Conservation (phyloP, 2,113 vertebrate genomes). For the Ranitomeya imitator region DNA sequence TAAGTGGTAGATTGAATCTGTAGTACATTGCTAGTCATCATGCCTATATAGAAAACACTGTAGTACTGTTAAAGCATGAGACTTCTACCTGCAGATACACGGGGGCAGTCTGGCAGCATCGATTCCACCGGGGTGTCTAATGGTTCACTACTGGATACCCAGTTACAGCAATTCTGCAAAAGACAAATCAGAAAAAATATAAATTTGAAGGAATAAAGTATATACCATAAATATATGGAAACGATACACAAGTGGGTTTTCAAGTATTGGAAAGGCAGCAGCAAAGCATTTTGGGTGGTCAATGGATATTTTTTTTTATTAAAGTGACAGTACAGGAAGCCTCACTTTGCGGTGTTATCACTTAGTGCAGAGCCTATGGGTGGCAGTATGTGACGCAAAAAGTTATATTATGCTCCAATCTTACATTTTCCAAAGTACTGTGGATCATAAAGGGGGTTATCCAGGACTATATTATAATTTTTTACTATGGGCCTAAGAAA, state of each 20-base stretch:
- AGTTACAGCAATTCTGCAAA: constrained; percentile 90
- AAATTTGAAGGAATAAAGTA: background rate
- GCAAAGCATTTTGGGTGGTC: no score
- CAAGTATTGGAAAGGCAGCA: background rate
- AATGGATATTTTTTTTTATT: no score
- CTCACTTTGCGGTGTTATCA: background rate
- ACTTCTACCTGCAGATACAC: constrained; percentile 91
- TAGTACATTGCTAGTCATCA: background rate
- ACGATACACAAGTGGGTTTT: background rate
- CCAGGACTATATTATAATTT: no score
- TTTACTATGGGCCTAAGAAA: no score
- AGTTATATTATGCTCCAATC: background rate
- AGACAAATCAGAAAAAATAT: background rate
- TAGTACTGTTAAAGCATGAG: background rate
- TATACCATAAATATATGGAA: no score
- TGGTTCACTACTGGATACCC: constrained; percentile 93
- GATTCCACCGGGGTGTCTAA: constrained; percentile 88
- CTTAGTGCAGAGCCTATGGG: background rate
- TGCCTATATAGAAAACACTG: background rate
- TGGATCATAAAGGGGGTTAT: no score
- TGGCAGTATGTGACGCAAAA: background rate
- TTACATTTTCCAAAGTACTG: no score
- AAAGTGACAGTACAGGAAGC: background rate
- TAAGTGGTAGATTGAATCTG: background rate
- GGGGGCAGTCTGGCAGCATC: constrained; percentile 93